These are phyloP conservation scores for Drosophila sordidula DNA, from an alignment of 2,888 invertebrate genomes.

Conservation along the genomic window DNA sequence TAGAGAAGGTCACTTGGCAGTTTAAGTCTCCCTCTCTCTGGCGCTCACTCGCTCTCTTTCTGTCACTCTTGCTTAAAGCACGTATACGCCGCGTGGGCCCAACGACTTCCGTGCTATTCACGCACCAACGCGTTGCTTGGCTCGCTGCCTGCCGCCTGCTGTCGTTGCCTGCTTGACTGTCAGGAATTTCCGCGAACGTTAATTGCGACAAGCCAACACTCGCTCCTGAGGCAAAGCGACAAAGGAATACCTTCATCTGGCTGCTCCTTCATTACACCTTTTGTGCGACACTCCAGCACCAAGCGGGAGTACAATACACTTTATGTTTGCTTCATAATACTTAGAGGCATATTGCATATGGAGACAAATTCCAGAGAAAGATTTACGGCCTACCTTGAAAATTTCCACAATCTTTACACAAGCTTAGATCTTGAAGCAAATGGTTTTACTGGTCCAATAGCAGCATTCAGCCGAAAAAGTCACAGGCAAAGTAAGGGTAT, in stretches of 20 bases:
- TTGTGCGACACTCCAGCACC: slow-evolving; percentile 28
- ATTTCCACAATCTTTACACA: not conserved
- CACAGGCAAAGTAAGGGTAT: slow-evolving; percentile 20
- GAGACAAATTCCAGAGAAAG: not conserved
- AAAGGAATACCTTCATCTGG: slow-evolving; percentile 62
- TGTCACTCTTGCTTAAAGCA: slow-evolving; percentile 49
- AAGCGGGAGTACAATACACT: slow-evolving; percentile 6
- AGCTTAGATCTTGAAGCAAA: not conserved
- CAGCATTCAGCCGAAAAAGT: not conserved
- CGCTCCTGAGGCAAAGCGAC: slow-evolving; percentile 43
- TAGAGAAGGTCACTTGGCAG: slow-evolving; percentile 55
- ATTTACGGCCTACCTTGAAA: not conserved
- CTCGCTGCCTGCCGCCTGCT: slow-evolving; percentile 33
- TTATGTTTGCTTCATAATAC: slow-evolving; percentile 4
- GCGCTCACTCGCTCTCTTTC: not conserved
- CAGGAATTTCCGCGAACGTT: slow-evolving; percentile 81
- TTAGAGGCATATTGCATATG: not conserved
- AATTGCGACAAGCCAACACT: slow-evolving; percentile 78
- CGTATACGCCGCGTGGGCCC: slow-evolving; percentile 69
- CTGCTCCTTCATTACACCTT: slow-evolving; percentile 61
- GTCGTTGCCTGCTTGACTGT: slow-evolving; percentile 41
- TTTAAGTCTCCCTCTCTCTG: slow-evolving; percentile 28
- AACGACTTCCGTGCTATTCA: slow-evolving; percentile 79
- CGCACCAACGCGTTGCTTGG: slow-evolving; percentile 67
- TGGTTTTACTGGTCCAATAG: not conserved